Conservation (phyloP, 2,888 invertebrate genomes). For the Chromoteleia sp. region DNA sequence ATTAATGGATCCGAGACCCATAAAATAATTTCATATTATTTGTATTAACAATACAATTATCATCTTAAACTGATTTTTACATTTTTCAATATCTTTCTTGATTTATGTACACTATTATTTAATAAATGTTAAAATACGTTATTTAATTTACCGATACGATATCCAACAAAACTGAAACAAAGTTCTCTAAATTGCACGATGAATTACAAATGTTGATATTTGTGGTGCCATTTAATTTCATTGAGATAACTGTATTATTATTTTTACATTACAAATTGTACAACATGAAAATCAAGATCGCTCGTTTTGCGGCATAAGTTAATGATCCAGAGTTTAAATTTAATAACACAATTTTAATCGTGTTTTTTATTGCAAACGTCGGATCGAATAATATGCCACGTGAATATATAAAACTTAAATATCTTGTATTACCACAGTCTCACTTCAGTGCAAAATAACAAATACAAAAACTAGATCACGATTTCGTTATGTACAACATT, state of each 20-base stretch:
- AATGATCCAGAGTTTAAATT: conserved; percentile 5
- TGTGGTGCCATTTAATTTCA: conserved; percentile 15
- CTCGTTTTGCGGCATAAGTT: background rate
- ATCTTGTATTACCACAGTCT: conserved; percentile 61
- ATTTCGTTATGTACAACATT: conserved; percentile 50
- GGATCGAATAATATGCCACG: conserved; percentile 32
- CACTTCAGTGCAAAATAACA: conserved; percentile 65
- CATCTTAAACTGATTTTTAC: conserved; percentile 19
- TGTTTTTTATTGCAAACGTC: conserved; percentile 14
- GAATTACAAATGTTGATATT: conserved; percentile 33
- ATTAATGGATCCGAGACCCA: conserved; percentile 37
- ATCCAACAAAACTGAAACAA: conserved; percentile 54
- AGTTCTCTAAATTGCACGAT: conserved; percentile 48
- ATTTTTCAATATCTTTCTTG: conserved; percentile 2
- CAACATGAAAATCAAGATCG: conserved; percentile 5
- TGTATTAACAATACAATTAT: conserved; percentile 34
- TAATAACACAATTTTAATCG: conserved; percentile 30
- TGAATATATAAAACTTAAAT: conserved; percentile 50
- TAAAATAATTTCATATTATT: conserved; percentile 40
- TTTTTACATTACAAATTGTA: conserved; percentile 23
- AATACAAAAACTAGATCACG: conserved; percentile 67
- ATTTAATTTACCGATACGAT: conserved; percentile 29
- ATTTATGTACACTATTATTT: conserved; percentile 31
- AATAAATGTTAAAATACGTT: conserved; percentile 20
- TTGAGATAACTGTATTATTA: conserved; percentile 14